These are phyloP conservation scores for Melanargia galathea DNA, from an alignment of 2,888 invertebrate species.

Conservation along the genomic window DNA sequence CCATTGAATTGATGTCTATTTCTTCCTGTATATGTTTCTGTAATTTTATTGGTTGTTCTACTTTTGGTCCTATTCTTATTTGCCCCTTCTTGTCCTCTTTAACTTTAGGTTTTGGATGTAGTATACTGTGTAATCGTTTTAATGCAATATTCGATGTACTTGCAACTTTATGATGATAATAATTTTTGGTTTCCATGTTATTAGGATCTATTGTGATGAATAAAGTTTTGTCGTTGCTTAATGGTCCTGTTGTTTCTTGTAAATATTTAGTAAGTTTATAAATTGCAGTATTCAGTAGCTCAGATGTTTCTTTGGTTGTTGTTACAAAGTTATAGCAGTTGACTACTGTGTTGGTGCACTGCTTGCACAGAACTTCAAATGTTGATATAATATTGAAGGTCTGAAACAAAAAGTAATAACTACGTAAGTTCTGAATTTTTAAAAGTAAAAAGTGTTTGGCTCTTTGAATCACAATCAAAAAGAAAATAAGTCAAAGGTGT, in stretches of 20 bases:
- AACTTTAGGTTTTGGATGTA: slow-evolving; percentile 35
- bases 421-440: too few relatives aligned
- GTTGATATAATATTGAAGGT: slow-evolving; percentile 48
- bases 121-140: slow-evolving; percentile 44
- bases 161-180: slow-evolving; percentile 50
- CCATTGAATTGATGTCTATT: too few relatives aligned
- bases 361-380: slow-evolving; percentile 54
- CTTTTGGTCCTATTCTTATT: slow-evolving; percentile 28
- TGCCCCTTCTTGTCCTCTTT: slow-evolving; percentile 32
- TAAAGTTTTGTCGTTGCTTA: slow-evolving; percentile 48
- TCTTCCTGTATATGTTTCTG: slow-evolving; percentile 31
- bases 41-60: slow-evolving; percentile 8
- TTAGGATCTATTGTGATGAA: slow-evolving; percentile 54
- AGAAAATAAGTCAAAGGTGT: too few relatives aligned
- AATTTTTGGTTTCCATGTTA: slow-evolving; percentile 51
- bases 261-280: slow-evolving; percentile 49
- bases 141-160: slow-evolving; percentile 45
- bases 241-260: slow-evolving; percentile 43
- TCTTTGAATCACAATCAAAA: too few relatives aligned
- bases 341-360: slow-evolving; percentile 53
- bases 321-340: slow-evolving; percentile 57
- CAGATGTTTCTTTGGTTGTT: slow-evolving; percentile 49
- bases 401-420: slow-evolving; percentile 52
- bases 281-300: slow-evolving; percentile 49
- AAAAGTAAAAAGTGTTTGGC: too few relatives aligned